phyloP scores from a whole-genome alignment of 2,113 vertebrate species.

The Prionailurus bengalensis region DNA sequence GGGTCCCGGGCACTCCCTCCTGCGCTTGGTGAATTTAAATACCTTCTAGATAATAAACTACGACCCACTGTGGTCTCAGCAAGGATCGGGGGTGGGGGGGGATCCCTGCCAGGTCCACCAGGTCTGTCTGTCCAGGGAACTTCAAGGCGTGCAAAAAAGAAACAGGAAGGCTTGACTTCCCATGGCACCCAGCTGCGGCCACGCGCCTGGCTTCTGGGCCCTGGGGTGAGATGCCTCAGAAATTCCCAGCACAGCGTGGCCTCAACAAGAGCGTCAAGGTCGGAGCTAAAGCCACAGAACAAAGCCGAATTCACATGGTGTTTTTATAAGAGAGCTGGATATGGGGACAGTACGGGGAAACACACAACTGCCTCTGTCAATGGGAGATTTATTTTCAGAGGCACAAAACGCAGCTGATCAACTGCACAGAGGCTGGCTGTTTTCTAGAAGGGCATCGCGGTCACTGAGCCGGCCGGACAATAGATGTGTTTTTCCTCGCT shows the following conservation, averaged over 20 bases:
- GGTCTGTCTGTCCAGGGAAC: not conserved
- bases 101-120: not conserved
- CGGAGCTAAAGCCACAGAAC: fast-evolving
- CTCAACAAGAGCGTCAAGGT: not conserved
- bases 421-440: not conserved
- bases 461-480: not conserved
- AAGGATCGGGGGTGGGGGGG: not conserved
- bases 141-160: not conserved
- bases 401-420: fast-evolving
- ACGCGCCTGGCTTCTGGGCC: fast-evolving
- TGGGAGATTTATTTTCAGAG: not conserved
- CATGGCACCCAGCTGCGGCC: fast-evolving
- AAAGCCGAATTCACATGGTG: not conserved
- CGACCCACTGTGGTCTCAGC: fast-evolving
- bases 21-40: not conserved
- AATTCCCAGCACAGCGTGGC: not conserved
- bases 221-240: too few species aligned
- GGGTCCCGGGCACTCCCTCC: not conserved
- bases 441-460: not conserved
- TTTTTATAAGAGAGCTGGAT: not conserved
- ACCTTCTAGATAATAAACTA: not conserved
- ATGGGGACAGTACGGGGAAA: fast-evolving
- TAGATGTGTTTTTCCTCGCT: fast-evolving
- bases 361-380: not conserved
- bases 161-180: not conserved